Percentiles rank a stretch among this genome's conserved stretches.
These are phyloP conservation scores for Campoletis sonorensis DNA, from an alignment of 1,140 invertebrate genomes.

Conservation along the genomic window DNA sequence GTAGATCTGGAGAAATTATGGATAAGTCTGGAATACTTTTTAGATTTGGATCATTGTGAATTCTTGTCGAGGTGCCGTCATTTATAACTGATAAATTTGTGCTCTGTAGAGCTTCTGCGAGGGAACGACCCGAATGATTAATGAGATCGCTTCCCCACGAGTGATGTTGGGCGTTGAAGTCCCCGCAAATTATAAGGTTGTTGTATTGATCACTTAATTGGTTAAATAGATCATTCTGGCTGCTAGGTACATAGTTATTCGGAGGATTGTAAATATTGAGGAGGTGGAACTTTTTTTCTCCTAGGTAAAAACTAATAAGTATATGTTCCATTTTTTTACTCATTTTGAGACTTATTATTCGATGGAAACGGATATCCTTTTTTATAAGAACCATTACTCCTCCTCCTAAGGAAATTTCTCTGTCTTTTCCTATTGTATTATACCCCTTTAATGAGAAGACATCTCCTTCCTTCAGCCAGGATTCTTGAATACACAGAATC, in stretches of 20 bases:
- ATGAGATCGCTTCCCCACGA: neutral
- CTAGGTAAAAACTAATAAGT: neutral
- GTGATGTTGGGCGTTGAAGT: constrained; percentile 6
- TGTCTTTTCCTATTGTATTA: constrained; percentile 4
- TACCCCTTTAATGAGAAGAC: neutral
- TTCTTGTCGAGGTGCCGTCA: neutral
- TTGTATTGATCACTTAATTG: neutral
- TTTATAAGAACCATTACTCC: neutral
- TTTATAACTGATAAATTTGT: neutral
- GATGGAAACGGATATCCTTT: neutral
- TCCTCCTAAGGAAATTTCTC: neutral
- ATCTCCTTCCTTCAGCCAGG: neutral
- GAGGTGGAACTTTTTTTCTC: neutral
- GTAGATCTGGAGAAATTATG: neutral
- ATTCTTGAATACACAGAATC: neutral
- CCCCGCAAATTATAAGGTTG: constrained; percentile 7
- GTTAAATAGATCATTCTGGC: neutral
- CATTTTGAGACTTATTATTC: neutral
- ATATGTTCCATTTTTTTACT: neutral
- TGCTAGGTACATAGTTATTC: neutral
- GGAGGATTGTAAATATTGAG: constrained; percentile 13
- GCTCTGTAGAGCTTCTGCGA: neutral
- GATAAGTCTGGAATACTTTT: constrained; percentile 12
- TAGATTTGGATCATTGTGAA: neutral
- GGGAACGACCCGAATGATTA: neutral